These are phyloP conservation scores for Salminus brasiliensis DNA, from an alignment of 2,113 vertebrate species.

Conservation along the genomic window DNA sequence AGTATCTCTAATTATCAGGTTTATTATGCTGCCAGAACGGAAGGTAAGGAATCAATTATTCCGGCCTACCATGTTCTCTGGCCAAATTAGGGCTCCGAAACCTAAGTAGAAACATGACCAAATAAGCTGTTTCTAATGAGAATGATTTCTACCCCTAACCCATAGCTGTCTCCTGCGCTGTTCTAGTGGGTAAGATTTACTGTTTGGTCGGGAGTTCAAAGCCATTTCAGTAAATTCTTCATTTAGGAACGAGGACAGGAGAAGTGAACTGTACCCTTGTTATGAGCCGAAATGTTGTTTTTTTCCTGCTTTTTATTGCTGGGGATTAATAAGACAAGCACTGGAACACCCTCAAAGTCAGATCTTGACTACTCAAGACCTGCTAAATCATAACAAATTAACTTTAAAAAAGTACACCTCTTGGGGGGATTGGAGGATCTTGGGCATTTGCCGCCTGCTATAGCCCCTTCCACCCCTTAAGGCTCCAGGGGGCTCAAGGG, in stretches of 20 bases:
- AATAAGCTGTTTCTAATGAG: slow-evolving; percentile 60
- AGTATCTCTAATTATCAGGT: slow-evolving; percentile 59
- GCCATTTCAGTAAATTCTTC: slow-evolving; percentile 60
- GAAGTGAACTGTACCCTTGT: slow-evolving; percentile 56
- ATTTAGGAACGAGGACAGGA: slow-evolving; percentile 60
- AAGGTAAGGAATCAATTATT: slow-evolving; percentile 67
- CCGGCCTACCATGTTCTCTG: slow-evolving; percentile 53
- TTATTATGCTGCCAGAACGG: slow-evolving; percentile 54
- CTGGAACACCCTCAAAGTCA: slow-evolving; percentile 59
- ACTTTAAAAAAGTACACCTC: slow-evolving; percentile 49
- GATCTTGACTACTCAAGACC: slow-evolving; percentile 49
- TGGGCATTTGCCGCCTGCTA: slow-evolving; percentile 35
- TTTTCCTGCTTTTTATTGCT: slow-evolving; percentile 57
- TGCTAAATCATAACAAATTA: slow-evolving; percentile 52
- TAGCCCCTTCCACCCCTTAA: not conserved
- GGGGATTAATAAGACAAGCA: slow-evolving; percentile 61
- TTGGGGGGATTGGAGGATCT: slow-evolving; percentile 7
- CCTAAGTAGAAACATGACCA: slow-evolving; percentile 62
- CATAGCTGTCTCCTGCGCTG: slow-evolving; percentile 37
- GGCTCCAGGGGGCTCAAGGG: slow-evolving; percentile 10
- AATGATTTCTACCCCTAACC: slow-evolving; percentile 47
- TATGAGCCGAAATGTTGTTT: slow-evolving; percentile 44
- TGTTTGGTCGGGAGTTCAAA: slow-evolving; percentile 65
- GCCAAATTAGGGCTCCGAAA: slow-evolving; percentile 56
- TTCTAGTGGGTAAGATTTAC: slow-evolving; percentile 61